Evolutionary conservation across 2,797 vertebrate species (phyloP).

Genomic region (Netta rufina): DNA sequence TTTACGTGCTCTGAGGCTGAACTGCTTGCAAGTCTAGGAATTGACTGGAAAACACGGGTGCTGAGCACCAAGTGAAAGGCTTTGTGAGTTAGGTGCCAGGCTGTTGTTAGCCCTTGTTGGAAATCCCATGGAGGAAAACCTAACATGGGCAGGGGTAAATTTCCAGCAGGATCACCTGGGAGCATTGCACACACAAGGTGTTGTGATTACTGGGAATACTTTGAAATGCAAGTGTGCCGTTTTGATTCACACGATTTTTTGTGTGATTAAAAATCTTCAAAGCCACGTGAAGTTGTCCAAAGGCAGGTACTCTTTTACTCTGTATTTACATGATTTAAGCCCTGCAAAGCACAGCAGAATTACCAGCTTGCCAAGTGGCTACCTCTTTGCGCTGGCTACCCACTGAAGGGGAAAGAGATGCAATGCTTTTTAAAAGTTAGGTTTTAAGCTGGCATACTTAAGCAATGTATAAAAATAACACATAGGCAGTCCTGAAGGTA

Average conservation of each 20-base stretch:
- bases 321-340: background rate
- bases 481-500: background rate
- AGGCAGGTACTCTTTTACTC: background rate
- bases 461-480: background rate
- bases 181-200: background rate
- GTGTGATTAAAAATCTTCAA: background rate
- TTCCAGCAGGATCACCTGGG: background rate
- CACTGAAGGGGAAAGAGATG: background rate
- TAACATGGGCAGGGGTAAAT: background rate
- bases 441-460: background rate
- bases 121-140: too few species aligned
- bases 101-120: background rate
- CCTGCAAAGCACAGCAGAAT: background rate
- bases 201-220: background rate
- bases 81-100: background rate
- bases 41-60: accelerated
- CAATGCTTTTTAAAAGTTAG: background rate
- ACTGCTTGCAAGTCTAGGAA: background rate
- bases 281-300: background rate
- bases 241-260: background rate
- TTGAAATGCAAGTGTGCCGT: background rate
- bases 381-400: background rate
- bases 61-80: background rate
- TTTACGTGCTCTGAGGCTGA: background rate
- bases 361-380: background rate